These are phyloP conservation scores for Temnopleurus reevesii DNA, from an alignment of 53 echinoderm and acorn worm genomes.

Conservation along the genomic window DNA sequence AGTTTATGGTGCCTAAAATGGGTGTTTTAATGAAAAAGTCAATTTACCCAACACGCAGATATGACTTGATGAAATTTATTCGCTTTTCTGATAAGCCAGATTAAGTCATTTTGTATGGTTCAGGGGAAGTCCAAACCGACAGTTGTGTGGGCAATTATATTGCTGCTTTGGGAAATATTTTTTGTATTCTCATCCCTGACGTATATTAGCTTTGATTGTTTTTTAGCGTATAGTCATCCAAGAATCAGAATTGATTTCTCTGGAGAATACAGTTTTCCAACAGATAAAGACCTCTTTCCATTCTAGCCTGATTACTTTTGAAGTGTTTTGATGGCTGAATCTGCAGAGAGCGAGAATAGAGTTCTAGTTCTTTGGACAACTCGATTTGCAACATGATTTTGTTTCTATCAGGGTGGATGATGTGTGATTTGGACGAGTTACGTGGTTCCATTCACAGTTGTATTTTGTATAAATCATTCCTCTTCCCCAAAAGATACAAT, in stretches of 20 bases:
- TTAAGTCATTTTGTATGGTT: not conserved
- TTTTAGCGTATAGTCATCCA: constrained; percentile 12
- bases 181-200: not conserved
- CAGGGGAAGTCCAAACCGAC: not conserved
- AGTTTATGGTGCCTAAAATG: no score
- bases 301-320: constrained; percentile 3
- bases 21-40: no score
- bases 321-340: constrained; percentile 30
- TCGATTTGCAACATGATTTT: constrained; percentile 23
- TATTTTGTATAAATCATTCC: no score
- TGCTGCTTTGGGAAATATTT: not conserved
- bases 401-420: constrained; percentile 16
- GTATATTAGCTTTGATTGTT: constrained; percentile 15
- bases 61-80: no score
- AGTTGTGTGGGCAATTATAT: constrained; percentile 23
- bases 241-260: constrained; percentile 22
- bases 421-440: not conserved
- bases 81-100: not conserved
- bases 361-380: not conserved
- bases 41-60: no score
- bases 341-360: not conserved
- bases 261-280: not conserved
- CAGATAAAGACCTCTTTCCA: constrained; percentile 9
- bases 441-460: no score
- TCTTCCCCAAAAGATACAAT: no score